These are phyloP conservation scores for Keiferia lycopersicella DNA, from an alignment of 2,888 invertebrate genomes.

Conservation along the genomic window DNA sequence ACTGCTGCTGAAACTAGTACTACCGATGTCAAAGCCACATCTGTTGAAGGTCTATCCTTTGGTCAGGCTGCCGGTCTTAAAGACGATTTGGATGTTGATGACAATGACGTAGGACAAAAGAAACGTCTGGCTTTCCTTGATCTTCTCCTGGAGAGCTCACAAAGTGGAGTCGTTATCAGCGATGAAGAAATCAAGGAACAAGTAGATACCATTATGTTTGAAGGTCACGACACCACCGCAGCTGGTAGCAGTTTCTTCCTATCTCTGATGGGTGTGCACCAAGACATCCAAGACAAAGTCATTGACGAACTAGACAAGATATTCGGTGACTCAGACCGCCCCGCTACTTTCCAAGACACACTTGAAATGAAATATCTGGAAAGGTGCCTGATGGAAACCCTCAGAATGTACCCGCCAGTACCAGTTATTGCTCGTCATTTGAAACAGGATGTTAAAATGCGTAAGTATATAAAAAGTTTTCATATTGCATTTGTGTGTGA, in stretches of 20 bases:
- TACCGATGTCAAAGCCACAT: constrained; percentile 57
- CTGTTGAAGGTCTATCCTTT: constrained; percentile 85
- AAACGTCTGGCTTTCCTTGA: constrained; percentile 94
- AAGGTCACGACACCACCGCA: constrained; percentile 92
- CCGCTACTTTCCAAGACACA: constrained; percentile 90
- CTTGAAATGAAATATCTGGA: constrained; percentile 93
- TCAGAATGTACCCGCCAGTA: constrained; percentile 90
- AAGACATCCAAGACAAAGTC: constrained; percentile 87
- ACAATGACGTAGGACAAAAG: constrained; percentile 89
- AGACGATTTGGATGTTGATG: constrained; percentile 91
- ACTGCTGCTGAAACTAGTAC: constrained; percentile 46
- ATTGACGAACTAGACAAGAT: constrained; percentile 87
- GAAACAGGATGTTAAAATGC: constrained; percentile 86
- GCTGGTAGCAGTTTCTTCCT: constrained; percentile 91
- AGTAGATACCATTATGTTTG: constrained; percentile 93
- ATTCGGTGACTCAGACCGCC: constrained; percentile 88
- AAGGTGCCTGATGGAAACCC: constrained; percentile 89
- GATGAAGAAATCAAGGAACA: constrained; percentile 92
- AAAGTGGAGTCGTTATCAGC: constrained; percentile 85
- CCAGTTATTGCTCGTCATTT: constrained; percentile 88
- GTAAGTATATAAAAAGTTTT: constrained; percentile 62
- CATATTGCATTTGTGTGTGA: neutral
- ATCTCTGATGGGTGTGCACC: constrained; percentile 88
- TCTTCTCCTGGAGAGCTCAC: constrained; percentile 89
- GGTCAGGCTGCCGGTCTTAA: constrained; percentile 87